Base-by-base conservation (phyloP, 2,797 vertebrate species). In the Megalops cyprinoides region DNA sequence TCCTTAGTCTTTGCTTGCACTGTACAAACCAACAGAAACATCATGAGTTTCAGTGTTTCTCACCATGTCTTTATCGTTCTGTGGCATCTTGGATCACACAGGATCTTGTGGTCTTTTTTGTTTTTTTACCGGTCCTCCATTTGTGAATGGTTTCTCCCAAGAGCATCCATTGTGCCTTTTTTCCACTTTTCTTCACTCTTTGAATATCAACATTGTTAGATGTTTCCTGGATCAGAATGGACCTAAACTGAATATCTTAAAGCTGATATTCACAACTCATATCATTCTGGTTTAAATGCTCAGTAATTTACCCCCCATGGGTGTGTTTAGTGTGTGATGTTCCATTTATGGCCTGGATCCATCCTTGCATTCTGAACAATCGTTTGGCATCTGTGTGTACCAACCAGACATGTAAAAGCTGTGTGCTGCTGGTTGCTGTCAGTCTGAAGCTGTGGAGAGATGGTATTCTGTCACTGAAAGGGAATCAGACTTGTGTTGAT, bases 151-250 rank as follows among this genome's bases (percentile, higher is more conserved):
- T 67, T 79, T 55, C 39, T 69, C 2, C 28, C 53, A 78, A 82
- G 86, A 86, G 90, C 81, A 78, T 83, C 90, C 90, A 58, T 85
- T 65, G 91, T 94, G 93, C 91, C 91, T 93, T 94, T 86, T 85
- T 53, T 79, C 7, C 14, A 49, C 44, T 49, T 74, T 23, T 12
- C 39, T 42, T 42, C 20, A 20, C 44, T 74, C 46, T 48, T 48
- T 46, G n/a, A n/a, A n/a, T n/a, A n/a, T n/a, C 10, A 46, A 49
- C 71, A 42, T n/a, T 74, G 44, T 10, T 51, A 53, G 3, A 31
- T 8, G 23, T 62, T 55, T 44, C 42, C 39, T n/a, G 20, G 76
- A 60, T 44, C 25, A n/a, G 55, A 55, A 56, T 39, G 4, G 6
- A 77, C 51, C 34, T 39, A 56, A 58, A 77, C 58, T 51, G 49